Evolutionary conservation across 1,140 invertebrate genomes (phyloP), one percentile per base, ranked within the genome.

Genomic region (Drosophila pandora): DNA sequence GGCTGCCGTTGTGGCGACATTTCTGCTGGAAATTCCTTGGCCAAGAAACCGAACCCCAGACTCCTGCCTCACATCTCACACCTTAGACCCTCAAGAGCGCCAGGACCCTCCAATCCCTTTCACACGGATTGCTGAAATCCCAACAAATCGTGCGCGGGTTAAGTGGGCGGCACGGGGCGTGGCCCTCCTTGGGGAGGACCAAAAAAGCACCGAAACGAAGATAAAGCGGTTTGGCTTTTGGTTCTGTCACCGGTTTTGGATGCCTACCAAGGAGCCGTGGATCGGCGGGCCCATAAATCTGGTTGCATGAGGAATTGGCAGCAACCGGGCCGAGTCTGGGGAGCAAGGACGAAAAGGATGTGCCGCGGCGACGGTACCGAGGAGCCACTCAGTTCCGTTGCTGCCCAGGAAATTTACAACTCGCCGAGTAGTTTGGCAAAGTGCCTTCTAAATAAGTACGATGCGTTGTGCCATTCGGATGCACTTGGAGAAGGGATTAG

Each of bases 341-440:
- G 28, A 21, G 2, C 2, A 17, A 43, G 41, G 41, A 21, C 13
- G 13, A 43, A 21, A 17, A 43, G 34, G 34, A 37, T 12, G 12
- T 37, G 34, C 10, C 12, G 30, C 32, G 47, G 52, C 65, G 45
- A 43, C 17, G 41, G 54, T 30, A 17, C 17, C 17, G 17, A 17
- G 23, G 30, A 82, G 81, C 81, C 82, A 85, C 81, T 84, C 81
- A 84, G 81, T 37, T 37, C 39, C 48, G 68, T 82, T 78, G 72
- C 81, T 69, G 67, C 81, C 81, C 81, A 68, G 52, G 48, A 84
- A 69, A 84, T 85, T 76, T 85, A 69, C 60, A 41, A 55, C 43
- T 70, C 34, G 49, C 22, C 28, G 12, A 21, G 7, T 10, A 28
- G 21, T 39, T 69, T 83, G 80, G 80, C 79, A 56, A 37, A 56